Base-by-base conservation (phyloP, 2,888 invertebrate species). In the Orchestes rusci region DNA sequence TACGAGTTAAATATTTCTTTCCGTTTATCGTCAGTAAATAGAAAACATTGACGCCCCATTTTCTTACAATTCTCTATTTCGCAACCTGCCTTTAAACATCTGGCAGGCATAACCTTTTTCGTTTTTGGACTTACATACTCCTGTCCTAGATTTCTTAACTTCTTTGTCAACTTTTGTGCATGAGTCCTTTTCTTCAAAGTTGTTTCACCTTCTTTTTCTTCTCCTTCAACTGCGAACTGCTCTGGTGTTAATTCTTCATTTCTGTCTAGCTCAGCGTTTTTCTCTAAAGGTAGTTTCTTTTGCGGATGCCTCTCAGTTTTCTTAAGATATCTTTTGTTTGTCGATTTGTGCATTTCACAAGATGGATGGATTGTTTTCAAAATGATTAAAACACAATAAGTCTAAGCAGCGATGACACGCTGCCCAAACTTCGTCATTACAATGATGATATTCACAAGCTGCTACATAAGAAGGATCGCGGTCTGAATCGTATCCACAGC, bases 151-250 rank as follows among this genome's bases (percentile, higher is more conserved):
- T 48, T 29, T 41, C 36, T 39, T 19, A 40, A 19, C 20, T 32
- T 28, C 47, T 48, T 45, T 12, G 44, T 39, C 3, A 47, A 17
- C 16, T 45, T 37, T 45, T 36, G 33, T 39, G 38, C 38, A 30
- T 47, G 37, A 16, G 10, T 23, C 10, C 16, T 15, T 32, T 39
- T 4, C 19, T 32, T 39, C 12, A 5, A 8, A 18, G 4, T 10
- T 8, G 13, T 17, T 12, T 31, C 15, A 10, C 5, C 31, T 32
- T 39, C 31, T 32, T 31, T 39, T 15, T 39, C 13, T 39, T 7
- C 15, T n/a, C 39, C 39, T 7, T 39, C 31, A 16, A 39, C 10
- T 39, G 12, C 10, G 17, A 13, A 31, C 8, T 16, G 8, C 19
- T 39, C 39, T 31, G 39, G 39, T 16, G n/a, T 8, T 31, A 7